These are phyloP conservation scores for Crematogaster levior DNA, from an alignment of 2,888 invertebrate species.

Conservation along the genomic window DNA sequence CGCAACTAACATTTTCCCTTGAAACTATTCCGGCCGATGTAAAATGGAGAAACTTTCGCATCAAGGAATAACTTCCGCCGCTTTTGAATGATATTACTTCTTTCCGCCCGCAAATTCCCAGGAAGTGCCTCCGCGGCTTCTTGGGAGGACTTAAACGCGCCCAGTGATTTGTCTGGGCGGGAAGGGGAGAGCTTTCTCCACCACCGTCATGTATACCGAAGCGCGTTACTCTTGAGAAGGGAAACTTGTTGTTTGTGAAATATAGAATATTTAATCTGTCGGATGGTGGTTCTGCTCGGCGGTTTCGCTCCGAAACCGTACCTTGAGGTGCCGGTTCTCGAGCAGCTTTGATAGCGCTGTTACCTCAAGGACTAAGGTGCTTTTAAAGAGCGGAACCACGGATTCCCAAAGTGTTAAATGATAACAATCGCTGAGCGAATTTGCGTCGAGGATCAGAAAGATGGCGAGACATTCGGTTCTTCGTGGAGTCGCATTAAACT, in stretches of 20 bases:
- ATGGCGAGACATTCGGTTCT: constrained; percentile 34
- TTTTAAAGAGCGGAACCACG: constrained; percentile 19
- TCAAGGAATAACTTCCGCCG: constrained; percentile 74
- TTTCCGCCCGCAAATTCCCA: constrained; percentile 67
- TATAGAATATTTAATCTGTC: constrained; percentile 53
- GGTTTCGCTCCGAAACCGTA: constrained; percentile 39
- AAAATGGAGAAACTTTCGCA: constrained; percentile 77
- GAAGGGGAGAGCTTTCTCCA: neutral
- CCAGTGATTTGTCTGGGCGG: constrained; percentile 50
- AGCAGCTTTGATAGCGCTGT: neutral
- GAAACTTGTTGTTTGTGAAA: constrained; percentile 53
- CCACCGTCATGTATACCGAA: constrained; percentile 21
- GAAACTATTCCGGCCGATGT: constrained; percentile 70
- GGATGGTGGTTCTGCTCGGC: constrained; percentile 34
- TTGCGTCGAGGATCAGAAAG: constrained; percentile 33
- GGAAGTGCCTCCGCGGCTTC: constrained; percentile 56
- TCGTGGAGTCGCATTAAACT: constrained; percentile 44
- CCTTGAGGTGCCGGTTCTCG: neutral
- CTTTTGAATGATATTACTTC: constrained; percentile 77
- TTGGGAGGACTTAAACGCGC: constrained; percentile 64
- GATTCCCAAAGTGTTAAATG: constrained; percentile 31
- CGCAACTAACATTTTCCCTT: constrained; percentile 71
- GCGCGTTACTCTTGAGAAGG: constrained; percentile 12
- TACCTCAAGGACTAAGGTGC: neutral
- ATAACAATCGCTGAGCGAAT: constrained; percentile 47